A percentile compares a stretch with the other conserved stretches of the same genome.
Evolutionary conservation across 2,113 vertebrate species (phyloP).

Genomic region (Catagonus wagneri): DNA sequence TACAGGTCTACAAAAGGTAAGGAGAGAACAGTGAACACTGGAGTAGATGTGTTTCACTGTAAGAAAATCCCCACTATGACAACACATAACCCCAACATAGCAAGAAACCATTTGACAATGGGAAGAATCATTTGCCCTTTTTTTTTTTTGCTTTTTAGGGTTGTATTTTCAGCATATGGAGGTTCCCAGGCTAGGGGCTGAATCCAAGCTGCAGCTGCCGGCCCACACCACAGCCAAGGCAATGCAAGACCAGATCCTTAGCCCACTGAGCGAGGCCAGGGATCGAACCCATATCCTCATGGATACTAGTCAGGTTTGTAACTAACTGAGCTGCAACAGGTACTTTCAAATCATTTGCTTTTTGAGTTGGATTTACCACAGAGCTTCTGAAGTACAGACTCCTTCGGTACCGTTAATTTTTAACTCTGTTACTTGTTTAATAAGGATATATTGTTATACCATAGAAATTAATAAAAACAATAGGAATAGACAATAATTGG

Average conservation of each 20-base stretch:
- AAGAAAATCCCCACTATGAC: neutral
- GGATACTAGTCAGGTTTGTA: no score
- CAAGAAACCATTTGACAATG: neutral
- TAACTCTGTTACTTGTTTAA: neutral
- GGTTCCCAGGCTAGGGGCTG: no score
- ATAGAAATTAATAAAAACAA: neutral
- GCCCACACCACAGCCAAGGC: no score
- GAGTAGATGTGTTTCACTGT: rapidly evolving
- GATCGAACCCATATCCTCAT: no score
- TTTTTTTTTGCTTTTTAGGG: no score
- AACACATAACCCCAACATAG: neutral
- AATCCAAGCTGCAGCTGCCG: no score
- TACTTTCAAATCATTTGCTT: neutral
- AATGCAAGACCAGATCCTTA: no score
- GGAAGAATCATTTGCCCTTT: neutral
- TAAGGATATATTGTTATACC: neutral
- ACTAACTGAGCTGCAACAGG: no score
- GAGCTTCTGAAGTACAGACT: neutral
- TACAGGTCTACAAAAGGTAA: constrained; percentile 91
- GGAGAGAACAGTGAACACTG: neutral
- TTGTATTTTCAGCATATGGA: no score
- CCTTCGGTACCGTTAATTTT: neutral
- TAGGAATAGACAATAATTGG: neutral
- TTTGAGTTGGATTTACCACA: neutral
- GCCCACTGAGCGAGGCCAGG: no score